Conservation (phyloP, 2,113 vertebrate species). For the Cryptotis parvus region DNA sequence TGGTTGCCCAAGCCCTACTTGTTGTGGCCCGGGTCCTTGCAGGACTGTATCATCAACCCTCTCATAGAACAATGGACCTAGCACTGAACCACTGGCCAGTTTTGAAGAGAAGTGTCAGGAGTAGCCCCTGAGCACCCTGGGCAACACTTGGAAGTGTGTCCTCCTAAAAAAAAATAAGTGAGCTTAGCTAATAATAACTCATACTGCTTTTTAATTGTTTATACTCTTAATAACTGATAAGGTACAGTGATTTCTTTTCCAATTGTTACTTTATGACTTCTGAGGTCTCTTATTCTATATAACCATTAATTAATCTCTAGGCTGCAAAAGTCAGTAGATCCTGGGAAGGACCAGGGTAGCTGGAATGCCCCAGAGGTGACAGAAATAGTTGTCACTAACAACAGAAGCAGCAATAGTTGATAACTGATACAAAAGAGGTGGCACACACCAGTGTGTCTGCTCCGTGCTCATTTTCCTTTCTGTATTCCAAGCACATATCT, state of each 20-base stretch:
- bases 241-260: not conserved
- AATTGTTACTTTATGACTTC: not conserved
- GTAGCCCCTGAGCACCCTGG: too few relatives aligned
- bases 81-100: too few relatives aligned
- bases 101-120: too few relatives aligned
- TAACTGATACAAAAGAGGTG: not conserved
- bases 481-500: not conserved
- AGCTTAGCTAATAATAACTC: not conserved
- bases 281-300: not conserved
- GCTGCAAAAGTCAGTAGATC: not conserved
- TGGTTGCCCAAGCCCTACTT: too few relatives aligned
- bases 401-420: not conserved
- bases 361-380: not conserved
- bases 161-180: not conserved
- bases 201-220: not conserved
- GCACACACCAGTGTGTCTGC: not conserved
- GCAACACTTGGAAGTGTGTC: too few relatives aligned
- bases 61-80: too few relatives aligned
- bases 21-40: too few relatives aligned
- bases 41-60: too few relatives aligned
- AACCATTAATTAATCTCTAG: not conserved
- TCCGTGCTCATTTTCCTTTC: not conserved
- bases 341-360: not conserved
- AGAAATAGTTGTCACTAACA: not conserved
- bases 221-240: not conserved